These are phyloP conservation scores for Elephas maximus DNA, from an alignment of 2,113 vertebrate genomes.

Conservation along the genomic window DNA sequence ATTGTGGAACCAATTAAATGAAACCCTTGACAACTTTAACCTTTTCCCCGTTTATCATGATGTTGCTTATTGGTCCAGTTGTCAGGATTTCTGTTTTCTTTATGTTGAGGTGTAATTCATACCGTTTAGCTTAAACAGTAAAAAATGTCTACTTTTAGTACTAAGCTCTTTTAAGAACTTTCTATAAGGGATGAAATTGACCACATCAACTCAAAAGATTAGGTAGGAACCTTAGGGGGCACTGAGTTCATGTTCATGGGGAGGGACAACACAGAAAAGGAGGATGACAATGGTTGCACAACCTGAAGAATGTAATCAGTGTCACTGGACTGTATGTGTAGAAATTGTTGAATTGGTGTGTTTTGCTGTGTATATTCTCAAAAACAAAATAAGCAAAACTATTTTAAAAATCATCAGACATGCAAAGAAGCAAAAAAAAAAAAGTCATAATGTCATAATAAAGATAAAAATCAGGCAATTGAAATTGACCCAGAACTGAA, in stretches of 20 bases:
- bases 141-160: not conserved
- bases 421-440: constrained; percentile 5
- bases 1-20: too few relatives aligned
- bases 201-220: not conserved
- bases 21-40: too few relatives aligned
- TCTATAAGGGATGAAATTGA: not conserved
- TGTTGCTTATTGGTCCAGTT: too few relatives aligned
- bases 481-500: not conserved
- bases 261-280: not conserved
- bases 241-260: not conserved
- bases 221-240: not conserved
- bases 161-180: not conserved
- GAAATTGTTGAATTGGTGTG: not conserved
- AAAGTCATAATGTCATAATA: not conserved
- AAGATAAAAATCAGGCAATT: not conserved
- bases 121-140: not conserved
- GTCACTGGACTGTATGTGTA: not conserved
- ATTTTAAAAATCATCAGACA: not conserved
- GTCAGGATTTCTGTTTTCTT: too few relatives aligned
- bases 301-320: not conserved
- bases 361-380: not conserved
- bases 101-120: too few relatives aligned
- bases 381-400: not conserved
- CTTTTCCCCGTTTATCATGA: too few relatives aligned
- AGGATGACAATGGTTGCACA: not conserved